A percentile compares a stretch with the other conserved stretches of the same genome.
Evolutionary conservation across 2,113 vertebrate genomes (phyloP).

Genomic region (Daubentonia madagascariensis): DNA sequence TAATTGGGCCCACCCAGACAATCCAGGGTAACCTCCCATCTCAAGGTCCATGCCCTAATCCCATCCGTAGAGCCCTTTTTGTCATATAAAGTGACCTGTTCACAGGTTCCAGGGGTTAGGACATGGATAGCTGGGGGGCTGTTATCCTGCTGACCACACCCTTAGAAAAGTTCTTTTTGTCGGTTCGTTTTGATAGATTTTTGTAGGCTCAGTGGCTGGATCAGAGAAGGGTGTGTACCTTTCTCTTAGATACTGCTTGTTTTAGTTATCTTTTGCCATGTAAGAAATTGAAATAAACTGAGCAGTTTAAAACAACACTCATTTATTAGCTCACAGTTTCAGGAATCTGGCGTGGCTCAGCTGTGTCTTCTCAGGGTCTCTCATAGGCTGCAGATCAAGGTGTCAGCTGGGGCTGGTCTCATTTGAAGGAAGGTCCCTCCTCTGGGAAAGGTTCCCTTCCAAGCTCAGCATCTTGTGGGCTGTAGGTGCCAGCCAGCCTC

Average conservation of each 20-base stretch:
- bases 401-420: not conserved
- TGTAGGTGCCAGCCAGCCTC: not conserved
- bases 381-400: not conserved
- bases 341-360: not conserved
- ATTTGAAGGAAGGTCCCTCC: not conserved
- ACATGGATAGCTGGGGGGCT: not conserved
- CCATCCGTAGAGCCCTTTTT: not conserved
- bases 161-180: not conserved
- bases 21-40: not conserved
- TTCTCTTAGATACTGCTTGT: not conserved
- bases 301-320: not conserved
- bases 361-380: not conserved
- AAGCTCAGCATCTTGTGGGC: not conserved
- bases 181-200: not conserved
- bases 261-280: not conserved
- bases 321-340: not conserved
- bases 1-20: not conserved
- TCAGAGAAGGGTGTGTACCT: not conserved
- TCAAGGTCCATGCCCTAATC: not conserved
- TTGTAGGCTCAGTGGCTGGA: not conserved
- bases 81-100: not conserved
- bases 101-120: not conserved
- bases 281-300: not conserved
- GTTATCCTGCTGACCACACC: not conserved
- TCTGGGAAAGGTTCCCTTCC: not conserved